phyloP scores from a whole-genome alignment of 2,888 invertebrate species.

The Thera obeliscata region DNA sequence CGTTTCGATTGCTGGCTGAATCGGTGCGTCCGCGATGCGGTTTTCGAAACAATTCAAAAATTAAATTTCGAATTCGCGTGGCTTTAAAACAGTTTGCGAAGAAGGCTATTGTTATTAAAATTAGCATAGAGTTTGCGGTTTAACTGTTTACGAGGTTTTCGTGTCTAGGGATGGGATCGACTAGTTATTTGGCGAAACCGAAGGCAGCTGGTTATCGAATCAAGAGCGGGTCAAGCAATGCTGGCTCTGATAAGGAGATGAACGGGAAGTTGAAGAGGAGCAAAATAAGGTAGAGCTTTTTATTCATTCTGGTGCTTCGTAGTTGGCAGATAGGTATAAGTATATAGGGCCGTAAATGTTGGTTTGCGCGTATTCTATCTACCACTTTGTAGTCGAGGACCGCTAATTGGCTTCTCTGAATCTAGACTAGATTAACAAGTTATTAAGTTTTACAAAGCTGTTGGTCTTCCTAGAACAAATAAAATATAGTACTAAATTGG shows the following conservation, averaged over 20 bases:
- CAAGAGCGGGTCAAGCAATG: slow-evolving; percentile 73
- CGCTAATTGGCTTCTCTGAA: too few species aligned
- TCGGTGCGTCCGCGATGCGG: slow-evolving; percentile 54
- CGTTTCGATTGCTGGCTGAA: slow-evolving; percentile 55
- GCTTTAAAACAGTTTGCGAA: slow-evolving; percentile 14
- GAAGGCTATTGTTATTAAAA: slow-evolving; percentile 43
- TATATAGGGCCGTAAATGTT: too few species aligned
- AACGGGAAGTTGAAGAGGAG: slow-evolving; percentile 72
- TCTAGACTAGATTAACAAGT: too few species aligned
- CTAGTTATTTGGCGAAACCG: slow-evolving; percentile 74
- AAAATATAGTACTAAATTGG: too few species aligned
- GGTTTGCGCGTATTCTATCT: too few species aligned
- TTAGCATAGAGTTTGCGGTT: slow-evolving; percentile 47
- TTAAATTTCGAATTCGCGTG: slow-evolving; percentile 47
- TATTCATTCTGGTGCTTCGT: too few species aligned
- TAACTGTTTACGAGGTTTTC: slow-evolving; percentile 38
- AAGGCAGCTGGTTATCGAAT: slow-evolving; percentile 67
- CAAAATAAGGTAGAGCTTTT: slow-evolving; percentile 65
- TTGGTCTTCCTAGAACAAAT: too few species aligned
- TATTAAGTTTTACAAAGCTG: too few species aligned
- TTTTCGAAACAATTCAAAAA: slow-evolving; percentile 46
- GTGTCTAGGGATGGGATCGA: slow-evolving; percentile 72
- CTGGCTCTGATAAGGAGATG: slow-evolving; percentile 77
- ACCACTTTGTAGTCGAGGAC: too few species aligned
- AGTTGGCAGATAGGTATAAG: too few species aligned